phyloP scores from a whole-genome alignment of 1,140 invertebrate species.

The Drosophila paulistorum region DNA sequence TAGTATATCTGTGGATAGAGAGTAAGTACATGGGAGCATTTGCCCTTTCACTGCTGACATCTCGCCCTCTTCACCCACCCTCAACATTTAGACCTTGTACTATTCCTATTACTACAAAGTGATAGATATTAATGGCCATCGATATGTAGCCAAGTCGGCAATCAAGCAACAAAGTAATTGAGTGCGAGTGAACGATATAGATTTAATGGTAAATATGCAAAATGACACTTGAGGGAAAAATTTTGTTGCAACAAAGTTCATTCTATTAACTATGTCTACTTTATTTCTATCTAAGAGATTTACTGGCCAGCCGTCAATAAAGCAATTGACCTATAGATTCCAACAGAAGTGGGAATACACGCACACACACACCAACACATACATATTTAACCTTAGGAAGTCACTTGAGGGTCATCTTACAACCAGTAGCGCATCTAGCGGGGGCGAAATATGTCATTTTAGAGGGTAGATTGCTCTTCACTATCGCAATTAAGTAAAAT shows the following conservation, averaged over 20 bases:
- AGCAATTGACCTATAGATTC: background rate
- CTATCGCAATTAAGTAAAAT: too few relatives aligned
- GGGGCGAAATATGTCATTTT: too few relatives aligned
- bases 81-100: too few relatives aligned
- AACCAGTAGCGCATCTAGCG: too few relatives aligned
- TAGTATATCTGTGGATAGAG: too few relatives aligned
- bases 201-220: constrained; percentile 12
- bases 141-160: background rate
- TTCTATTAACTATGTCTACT: background rate
- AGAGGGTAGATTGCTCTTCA: too few relatives aligned
- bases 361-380: too few relatives aligned
- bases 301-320: constrained; percentile 4
- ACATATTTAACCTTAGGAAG: too few relatives aligned
- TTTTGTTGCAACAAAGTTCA: background rate
- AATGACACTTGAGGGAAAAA: constrained; percentile 8
- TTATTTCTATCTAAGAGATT: constrained; percentile 1
- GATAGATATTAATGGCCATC: constrained; percentile 19
- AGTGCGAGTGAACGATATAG: background rate
- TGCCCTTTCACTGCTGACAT: too few relatives aligned
- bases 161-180: background rate
- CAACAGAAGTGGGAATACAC: background rate
- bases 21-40: too few relatives aligned
- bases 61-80: too few relatives aligned
- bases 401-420: too few relatives aligned
- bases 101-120: constrained; percentile 5